Base-by-base conservation (phyloP, 2,888 invertebrate genomes). In the Chloroclysta siterata region DNA sequence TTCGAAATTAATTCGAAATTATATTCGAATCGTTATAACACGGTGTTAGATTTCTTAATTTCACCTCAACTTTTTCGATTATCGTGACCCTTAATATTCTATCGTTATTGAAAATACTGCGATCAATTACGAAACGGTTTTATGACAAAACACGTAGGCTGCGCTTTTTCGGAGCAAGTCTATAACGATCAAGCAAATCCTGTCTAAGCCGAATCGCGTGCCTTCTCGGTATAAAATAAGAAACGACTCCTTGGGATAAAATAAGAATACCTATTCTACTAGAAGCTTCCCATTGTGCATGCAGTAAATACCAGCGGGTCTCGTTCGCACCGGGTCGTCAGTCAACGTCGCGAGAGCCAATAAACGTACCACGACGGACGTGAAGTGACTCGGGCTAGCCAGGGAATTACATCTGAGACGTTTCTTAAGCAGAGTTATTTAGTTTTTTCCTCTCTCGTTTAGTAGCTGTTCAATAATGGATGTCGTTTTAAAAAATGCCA, bases 311-410 rank as follows among this genome's bases (percentile, higher is more conserved):
- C 58, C 58, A 50, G 53, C 52, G 44, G 53, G 65, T 61, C 65
- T 51, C 65, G 65, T 55, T 57, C 62, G 53, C 54, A 58, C 44
- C 51, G 58, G 61, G 54, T 65, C 65, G 65, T 65, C 61, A 58
- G 61, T 65, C 65, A 62, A 61, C 58, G 65, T 65, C 65, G 51
- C 46, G n/a, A 50, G 22, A 51, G 61, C 65, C 61, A 61, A 61
- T 58, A 61, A 65, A 58, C 65, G 58, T 58, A 58, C 58, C 54
- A 46, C 46, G 46, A 44, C 47, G 53, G 54, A 65, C 65, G 65
- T 65, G 65, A 58, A 65, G 61, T 48, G 61, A 65, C 65, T 65
- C 17, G 46, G 44, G 46, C 61, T 61, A 54, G 61, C 58, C 51
- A 52, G 54, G 58, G 61, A 60, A 65, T 61, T 61, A 61, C 58